Base-by-base conservation (phyloP, 2,888 invertebrate species). In the Hirtodrosophila alboralis region DNA sequence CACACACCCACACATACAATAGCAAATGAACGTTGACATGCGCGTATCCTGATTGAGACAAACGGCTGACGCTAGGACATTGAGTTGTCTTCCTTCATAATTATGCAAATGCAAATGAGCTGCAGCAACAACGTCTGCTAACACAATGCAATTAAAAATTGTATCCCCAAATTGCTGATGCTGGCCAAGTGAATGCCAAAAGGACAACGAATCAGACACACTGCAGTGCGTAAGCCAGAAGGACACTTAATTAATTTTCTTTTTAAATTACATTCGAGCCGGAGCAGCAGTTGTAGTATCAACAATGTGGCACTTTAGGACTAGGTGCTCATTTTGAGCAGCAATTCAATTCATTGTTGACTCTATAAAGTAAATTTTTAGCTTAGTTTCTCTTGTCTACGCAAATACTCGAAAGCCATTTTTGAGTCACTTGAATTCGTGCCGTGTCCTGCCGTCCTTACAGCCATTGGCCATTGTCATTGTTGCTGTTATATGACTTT, bases 1-100 rank as follows among this genome's bases (percentile, higher is more conserved):
- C 33, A 49, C 13, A 44, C 53, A 37, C 53, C 41, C 44, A 65
- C 60, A 56, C 45, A 57, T 30, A 49, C 65, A 78, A 68, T 75
- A 80, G 79, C 74, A 83, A 87, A 83, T 87, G 86, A 87, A 75
- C 75, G 87, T 63, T 87, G 81, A 83, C 70, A 64, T 65, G 51
- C 36, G 23, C 23, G 31, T 37, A 48, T 56, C 41, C 63, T 81
- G 54, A 80, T 80, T 86, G 83, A 86, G 83, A 86, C 66, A 85
- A 71, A 71, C 58, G 54, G 54, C 75, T 70, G 75, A 64, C 57
- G 71, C 37, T 40, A 37, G 12, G 26, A 52, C 53, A 58, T 63
- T 36, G 36, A 44, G 47, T 56, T 28, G 27, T 12, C n/a, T 26
- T 14, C 16, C 54, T 37, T 40, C 40, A 58, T 68, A 68, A 76